Percentiles rank a stretch among this genome's conserved stretches.
Conservation (phyloP, 2,113 vertebrate genomes). For the Microcebus tavaratra region DNA sequence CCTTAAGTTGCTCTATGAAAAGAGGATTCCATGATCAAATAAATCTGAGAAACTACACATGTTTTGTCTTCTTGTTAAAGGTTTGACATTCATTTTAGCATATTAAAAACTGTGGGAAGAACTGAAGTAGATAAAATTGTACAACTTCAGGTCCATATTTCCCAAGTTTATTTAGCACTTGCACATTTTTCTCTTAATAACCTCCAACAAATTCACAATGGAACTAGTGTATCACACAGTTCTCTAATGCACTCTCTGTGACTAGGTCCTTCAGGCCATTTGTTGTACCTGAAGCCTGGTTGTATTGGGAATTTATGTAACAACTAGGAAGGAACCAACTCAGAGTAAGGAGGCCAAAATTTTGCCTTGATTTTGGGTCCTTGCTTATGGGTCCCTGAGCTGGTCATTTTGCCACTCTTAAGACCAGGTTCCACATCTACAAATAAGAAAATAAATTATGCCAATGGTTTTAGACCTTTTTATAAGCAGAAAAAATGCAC, state of each 20-base stretch:
- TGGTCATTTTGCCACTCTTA: neutral
- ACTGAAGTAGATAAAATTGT: neutral
- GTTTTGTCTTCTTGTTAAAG: neutral
- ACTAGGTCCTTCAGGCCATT: neutral
- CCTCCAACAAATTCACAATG: neutral
- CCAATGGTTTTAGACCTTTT: neutral
- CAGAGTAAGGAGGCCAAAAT: neutral
- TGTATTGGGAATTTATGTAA: neutral
- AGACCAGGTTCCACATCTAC: neutral
- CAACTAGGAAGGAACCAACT: neutral
- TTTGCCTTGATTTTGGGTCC: neutral
- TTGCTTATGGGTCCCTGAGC: neutral
- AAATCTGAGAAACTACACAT: neutral
- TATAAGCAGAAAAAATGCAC: neutral
- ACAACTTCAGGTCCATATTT: neutral
- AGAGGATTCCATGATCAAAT: neutral
- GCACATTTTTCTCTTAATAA: neutral
- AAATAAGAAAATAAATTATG: conserved; percentile 35
- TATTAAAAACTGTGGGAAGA: neutral
- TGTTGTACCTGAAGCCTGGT: neutral
- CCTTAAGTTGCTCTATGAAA: neutral
- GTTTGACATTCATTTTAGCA: neutral
- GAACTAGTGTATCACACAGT: neutral
- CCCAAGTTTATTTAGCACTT: neutral
- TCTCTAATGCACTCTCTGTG: neutral